Conservation (phyloP, 2,113 vertebrate genomes). For the Plestiodon gilberti region DNA sequence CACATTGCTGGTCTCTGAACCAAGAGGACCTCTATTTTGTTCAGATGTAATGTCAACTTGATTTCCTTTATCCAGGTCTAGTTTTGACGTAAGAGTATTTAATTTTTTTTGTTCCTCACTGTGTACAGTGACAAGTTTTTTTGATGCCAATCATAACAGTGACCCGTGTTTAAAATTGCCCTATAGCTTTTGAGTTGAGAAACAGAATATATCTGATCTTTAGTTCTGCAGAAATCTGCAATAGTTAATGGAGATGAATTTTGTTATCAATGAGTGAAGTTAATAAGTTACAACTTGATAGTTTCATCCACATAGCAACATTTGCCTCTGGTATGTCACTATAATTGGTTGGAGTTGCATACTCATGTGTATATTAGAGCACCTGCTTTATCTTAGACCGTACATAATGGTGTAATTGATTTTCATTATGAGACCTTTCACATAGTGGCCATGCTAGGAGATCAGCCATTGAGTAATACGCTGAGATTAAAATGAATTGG, state of each 20-base stretch:
- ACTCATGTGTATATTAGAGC: not conserved
- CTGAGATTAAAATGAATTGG: conserved; percentile 25
- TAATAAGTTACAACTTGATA: too few relatives aligned
- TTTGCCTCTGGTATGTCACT: conserved; percentile 30
- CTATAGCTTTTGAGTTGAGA: not conserved
- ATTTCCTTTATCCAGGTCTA: too few relatives aligned
- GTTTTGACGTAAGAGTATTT: too few relatives aligned
- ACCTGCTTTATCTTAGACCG: conserved; percentile 36
- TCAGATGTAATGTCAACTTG: too few relatives aligned
- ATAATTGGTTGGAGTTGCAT: conserved; percentile 8
- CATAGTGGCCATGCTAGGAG: conserved; percentile 24
- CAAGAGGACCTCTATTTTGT: too few relatives aligned
- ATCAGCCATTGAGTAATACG: conserved; percentile 25
- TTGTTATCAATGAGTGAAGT: conserved; percentile 24
- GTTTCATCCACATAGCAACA: conserved; percentile 36
- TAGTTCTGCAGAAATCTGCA: conserved; percentile 24
- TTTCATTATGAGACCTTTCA: conserved; percentile 39
- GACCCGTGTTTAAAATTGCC: not conserved
- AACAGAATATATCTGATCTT: not conserved
- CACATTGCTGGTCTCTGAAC: too few relatives aligned
- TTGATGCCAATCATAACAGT: not conserved
- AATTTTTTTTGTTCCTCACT: too few relatives aligned
- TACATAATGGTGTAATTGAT: conserved; percentile 20
- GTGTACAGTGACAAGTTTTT: not conserved
- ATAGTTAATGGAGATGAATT: not conserved